phyloP scores from a whole-genome alignment of 2,113 vertebrate species.

The Marcusenius ussheri region DNA sequence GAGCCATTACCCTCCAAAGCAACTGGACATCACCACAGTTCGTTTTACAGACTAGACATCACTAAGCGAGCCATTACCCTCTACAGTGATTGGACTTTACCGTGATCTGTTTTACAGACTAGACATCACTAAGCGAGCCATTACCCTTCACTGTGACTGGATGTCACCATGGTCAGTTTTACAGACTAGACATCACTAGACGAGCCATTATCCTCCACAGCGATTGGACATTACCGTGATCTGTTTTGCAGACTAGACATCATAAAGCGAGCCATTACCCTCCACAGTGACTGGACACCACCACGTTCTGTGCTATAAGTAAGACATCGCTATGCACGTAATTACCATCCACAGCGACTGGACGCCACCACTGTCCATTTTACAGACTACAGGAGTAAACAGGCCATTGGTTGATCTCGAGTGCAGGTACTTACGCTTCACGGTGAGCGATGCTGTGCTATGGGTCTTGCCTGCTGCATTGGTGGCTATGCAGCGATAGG shows the following conservation, averaged over 20 bases:
- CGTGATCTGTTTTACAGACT: too few species aligned
- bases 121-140: too few species aligned
- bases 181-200: background rate
- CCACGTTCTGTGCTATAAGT: background rate
- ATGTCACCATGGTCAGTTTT: background rate
- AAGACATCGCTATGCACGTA: background rate
- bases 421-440: conserved; percentile 65
- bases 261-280: background rate
- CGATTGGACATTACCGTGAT: background rate
- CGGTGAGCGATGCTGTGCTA: conserved; percentile 62
- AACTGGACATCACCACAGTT: too few species aligned
- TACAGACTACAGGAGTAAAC: background rate
- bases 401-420: background rate
- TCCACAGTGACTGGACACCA: background rate
- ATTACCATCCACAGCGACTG: background rate
- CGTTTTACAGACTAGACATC: background rate
- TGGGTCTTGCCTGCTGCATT: conserved; percentile 62
- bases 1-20: too few species aligned
- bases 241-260: background rate
- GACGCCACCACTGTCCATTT: background rate
- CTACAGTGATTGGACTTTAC: too few species aligned
- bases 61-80: too few species aligned
- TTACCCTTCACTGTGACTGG: too few species aligned
- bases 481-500: conserved; percentile 78
- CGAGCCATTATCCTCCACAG: background rate